phyloP scores from a whole-genome alignment of 2,113 vertebrate species.

The Willisornis vidua region DNA sequence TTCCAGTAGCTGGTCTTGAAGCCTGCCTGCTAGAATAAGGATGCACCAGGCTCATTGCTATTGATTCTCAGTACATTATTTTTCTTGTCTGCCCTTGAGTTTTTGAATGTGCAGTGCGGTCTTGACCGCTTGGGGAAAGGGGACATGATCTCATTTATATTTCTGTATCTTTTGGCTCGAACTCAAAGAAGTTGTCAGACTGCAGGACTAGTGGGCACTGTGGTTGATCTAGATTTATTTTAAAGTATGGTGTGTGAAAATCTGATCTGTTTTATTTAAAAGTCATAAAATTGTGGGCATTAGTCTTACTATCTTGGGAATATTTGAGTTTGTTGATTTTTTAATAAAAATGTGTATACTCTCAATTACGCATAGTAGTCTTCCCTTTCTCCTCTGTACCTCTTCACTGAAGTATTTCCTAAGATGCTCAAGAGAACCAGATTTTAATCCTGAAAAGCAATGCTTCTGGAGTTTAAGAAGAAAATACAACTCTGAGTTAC shows the following conservation, averaged over 20 bases:
- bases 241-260: neutral
- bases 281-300: neutral
- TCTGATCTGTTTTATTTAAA: neutral
- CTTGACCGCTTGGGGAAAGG: neutral
- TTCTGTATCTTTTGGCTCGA: neutral
- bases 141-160: constrained; percentile 25
- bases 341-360: neutral
- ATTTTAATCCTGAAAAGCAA: neutral
- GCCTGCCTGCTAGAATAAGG: neutral
- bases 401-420: neutral
- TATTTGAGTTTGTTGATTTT: neutral
- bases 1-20: neutral
- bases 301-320: neutral
- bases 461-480: neutral
- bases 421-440: neutral
- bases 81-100: neutral
- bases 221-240: neutral
- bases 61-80: neutral
- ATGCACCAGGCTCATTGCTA: neutral
- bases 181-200: neutral
- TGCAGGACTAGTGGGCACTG: accelerated
- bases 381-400: neutral
- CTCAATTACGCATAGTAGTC: neutral
- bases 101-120: neutral
- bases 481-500: neutral